A percentile compares a stretch with the other conserved stretches of the same genome.
phyloP scores from a whole-genome alignment of 2,113 vertebrate genomes.

The Protomyctophum bolini region DNA sequence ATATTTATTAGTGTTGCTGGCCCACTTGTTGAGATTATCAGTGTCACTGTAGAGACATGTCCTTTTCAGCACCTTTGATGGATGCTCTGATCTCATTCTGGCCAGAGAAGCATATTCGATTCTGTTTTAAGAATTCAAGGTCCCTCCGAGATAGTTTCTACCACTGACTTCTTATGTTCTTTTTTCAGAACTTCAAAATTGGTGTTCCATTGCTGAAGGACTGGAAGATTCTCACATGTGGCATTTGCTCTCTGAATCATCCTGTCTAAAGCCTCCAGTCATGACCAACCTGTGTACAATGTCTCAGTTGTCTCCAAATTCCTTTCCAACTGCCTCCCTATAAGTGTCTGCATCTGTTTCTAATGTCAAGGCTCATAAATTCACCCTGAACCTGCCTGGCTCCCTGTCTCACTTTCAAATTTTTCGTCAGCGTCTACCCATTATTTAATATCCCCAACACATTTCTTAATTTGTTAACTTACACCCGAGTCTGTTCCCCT shows the following conservation, averaged over 20 bases:
- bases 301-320: constrained; percentile 34
- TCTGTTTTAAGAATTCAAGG: not conserved
- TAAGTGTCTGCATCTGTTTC: constrained; percentile 47
- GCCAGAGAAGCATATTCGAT: not conserved
- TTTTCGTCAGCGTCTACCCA: constrained; percentile 25
- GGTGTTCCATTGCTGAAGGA: not conserved
- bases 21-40: not conserved
- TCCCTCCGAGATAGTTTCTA: not conserved
- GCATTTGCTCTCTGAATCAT: not conserved
- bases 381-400: constrained; percentile 46
- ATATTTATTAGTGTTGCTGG: not conserved
- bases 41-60: not conserved
- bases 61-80: constrained; percentile 11
- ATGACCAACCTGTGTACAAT: not conserved
- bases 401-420: constrained; percentile 37
- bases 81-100: constrained; percentile 8
- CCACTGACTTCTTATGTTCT: not conserved
- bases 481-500: not conserved
- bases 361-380: constrained; percentile 37
- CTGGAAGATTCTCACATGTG: not conserved
- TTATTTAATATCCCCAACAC: constrained; percentile 36
- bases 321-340: constrained; percentile 28
- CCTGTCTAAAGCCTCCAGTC: constrained; percentile 11
- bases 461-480: constrained; percentile 11
- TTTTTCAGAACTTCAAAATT: not conserved